Evolutionary conservation across 1,140 invertebrate genomes (phyloP), one percentile per base, ranked within the genome.

Genomic region (Homarus americanus): DNA sequence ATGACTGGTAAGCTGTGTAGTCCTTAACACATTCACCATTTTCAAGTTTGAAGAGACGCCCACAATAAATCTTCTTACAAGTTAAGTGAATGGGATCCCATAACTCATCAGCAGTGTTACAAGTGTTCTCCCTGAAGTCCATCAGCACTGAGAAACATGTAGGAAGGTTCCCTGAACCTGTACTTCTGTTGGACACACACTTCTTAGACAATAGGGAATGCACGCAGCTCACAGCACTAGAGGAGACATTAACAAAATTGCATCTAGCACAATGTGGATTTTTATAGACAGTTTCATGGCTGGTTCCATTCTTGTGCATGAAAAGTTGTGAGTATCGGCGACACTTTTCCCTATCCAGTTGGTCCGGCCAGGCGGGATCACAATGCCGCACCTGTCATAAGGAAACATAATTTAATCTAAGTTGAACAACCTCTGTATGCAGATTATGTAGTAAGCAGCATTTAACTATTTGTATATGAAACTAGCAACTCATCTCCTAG

Each of bases 241-340:
- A 32, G 0, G 80, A 89, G 15, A 82, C 24, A 72, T 88, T 89
- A 73, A 85, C 89, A 44, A 78, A 88, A 73, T 94, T 93, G 84
- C 94, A 95, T 17, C 92, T 75, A 53, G 93, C 94, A 92, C 94
- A 95, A 86, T 95, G 93, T 24, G 93, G 93, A 90, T 95, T 95
- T 85, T 94, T 94, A 89, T 93, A 95, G 17, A 93, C 40, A 2
- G 82, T 86, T 32, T n/a, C 17, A 5, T 41, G 79, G 32, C 44
- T 28, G 12, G n/a, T 36, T 28, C 9, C n/a, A 28, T 75, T 24
- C 2, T 49, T 79, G 73, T 75, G 79, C 17, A 69, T 15, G 66
- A 66, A 34, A 5, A 90, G 0, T n/a, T 87, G 80, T 36, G 92
- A 91, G 58, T 92, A 92, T 20, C 82, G 78, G 17, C 40, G 85